These are phyloP conservation scores for Leptopterna dolabrata DNA, from an alignment of 2,888 invertebrate genomes.

Conservation along the genomic window DNA sequence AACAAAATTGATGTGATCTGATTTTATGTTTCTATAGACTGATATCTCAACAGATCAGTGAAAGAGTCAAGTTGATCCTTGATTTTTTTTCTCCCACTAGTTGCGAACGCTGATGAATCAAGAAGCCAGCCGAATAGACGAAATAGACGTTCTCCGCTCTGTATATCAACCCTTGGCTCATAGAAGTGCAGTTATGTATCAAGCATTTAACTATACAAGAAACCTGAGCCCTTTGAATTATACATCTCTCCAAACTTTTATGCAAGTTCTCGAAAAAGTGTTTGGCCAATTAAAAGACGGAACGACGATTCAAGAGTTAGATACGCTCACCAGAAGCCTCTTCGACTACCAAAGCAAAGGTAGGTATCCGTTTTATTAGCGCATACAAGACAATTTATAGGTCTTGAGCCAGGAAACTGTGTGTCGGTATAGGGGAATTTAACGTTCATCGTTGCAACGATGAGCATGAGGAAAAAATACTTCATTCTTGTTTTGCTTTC, in stretches of 20 bases:
- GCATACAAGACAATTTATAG: too few relatives aligned
- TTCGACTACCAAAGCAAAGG: slow-evolving; percentile 92
- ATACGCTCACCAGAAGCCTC: slow-evolving; percentile 85
- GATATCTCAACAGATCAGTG: too few relatives aligned
- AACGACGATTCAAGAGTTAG: slow-evolving; percentile 77
- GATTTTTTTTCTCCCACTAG: neutral
- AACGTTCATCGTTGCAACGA: too few relatives aligned
- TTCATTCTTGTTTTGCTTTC: too few relatives aligned
- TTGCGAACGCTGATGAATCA: neutral
- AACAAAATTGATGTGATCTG: too few relatives aligned
- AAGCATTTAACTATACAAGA: slow-evolving; percentile 90
- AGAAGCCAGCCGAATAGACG: neutral
- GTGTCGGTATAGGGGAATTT: too few relatives aligned
- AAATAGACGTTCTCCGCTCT: neutral
- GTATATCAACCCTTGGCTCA: slow-evolving; percentile 81
- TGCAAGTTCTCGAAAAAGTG: neutral
- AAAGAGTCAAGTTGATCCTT: neutral
- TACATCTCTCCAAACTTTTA: slow-evolving; percentile 86
- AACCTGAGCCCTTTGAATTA: slow-evolving; percentile 92
- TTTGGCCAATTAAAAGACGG: neutral
- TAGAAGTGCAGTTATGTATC: slow-evolving; percentile 90
- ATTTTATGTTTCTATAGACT: too few relatives aligned
- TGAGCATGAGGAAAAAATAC: too few relatives aligned
- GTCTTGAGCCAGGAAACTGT: too few relatives aligned
- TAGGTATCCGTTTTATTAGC: slow-evolving; percentile 62